A percentile compares a stretch with the other conserved stretches of the same genome.
phyloP scores from a whole-genome alignment of 2,797 vertebrate genomes.

The Tamandua tetradactyla region DNA sequence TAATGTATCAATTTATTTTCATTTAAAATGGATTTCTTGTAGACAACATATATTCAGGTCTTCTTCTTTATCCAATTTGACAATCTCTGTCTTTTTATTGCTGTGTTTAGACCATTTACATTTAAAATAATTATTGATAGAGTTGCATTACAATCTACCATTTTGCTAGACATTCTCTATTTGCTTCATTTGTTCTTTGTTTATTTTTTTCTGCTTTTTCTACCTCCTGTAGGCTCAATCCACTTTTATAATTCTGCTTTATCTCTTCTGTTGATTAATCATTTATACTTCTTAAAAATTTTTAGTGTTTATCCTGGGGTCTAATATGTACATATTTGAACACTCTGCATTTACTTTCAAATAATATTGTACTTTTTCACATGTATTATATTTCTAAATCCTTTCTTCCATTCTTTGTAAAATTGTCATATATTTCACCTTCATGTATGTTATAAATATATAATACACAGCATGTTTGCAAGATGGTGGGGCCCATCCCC shows the following conservation, averaged over 20 bases:
- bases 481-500: fast-evolving
- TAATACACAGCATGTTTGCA: fast-evolving
- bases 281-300: not conserved
- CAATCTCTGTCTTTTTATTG: not conserved
- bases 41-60: fast-evolving
- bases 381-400: fast-evolving
- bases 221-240: not conserved
- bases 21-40: not conserved
- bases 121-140: not conserved
- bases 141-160: not conserved
- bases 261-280: not conserved
- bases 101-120: not conserved
- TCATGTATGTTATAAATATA: fast-evolving
- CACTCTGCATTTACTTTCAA: not conserved
- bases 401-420: fast-evolving
- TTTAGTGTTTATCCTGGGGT: not conserved
- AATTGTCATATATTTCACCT: fast-evolving
- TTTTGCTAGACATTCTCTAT: not conserved
- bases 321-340: not conserved
- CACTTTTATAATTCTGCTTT: not conserved
- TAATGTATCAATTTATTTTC: not conserved
- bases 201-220: not conserved
- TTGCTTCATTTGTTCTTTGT: not conserved
- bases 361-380: fast-evolving
- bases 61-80: not conserved